Evolutionary conservation across 2,113 vertebrate genomes (phyloP).

Genomic region (Coregonus clupeaformis): DNA sequence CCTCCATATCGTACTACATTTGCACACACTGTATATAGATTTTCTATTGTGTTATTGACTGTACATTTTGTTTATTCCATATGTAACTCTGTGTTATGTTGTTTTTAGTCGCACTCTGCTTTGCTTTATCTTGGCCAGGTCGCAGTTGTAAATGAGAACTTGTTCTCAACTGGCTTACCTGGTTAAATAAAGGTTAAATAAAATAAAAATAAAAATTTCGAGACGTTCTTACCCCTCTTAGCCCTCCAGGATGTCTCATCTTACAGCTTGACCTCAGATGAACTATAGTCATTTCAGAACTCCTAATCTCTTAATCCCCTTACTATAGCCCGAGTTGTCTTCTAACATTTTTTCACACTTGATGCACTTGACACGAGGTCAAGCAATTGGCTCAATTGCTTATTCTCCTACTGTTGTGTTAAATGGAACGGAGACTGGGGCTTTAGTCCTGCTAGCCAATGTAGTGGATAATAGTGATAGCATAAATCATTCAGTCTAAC

Average conservation of each 20-base stretch:
- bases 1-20: too few species aligned
- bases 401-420: background rate
- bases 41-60: too few species aligned
- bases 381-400: background rate
- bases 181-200: too few species aligned
- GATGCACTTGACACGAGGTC: background rate
- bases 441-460: conserved; percentile 10
- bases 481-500: conserved; percentile 31
- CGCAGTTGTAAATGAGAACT: too few species aligned
- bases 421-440: background rate
- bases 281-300: background rate
- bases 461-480: background rate
- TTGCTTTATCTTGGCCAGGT: too few species aligned
- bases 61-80: too few species aligned
- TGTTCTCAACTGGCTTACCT: too few species aligned
- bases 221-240: background rate
- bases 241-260: background rate
- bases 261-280: background rate
- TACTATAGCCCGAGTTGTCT: background rate
- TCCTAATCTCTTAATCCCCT: background rate
- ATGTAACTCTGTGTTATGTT: too few species aligned
- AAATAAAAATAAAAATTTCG: too few species aligned
- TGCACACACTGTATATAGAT: too few species aligned
- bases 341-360: background rate
- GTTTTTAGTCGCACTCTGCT: too few species aligned